Evolutionary conservation across 35 echinoderm and acorn worm species (phyloP), one percentile per base, ranked within the genome.

Genomic region (Strongylocentrotus purpuratus): DNA sequence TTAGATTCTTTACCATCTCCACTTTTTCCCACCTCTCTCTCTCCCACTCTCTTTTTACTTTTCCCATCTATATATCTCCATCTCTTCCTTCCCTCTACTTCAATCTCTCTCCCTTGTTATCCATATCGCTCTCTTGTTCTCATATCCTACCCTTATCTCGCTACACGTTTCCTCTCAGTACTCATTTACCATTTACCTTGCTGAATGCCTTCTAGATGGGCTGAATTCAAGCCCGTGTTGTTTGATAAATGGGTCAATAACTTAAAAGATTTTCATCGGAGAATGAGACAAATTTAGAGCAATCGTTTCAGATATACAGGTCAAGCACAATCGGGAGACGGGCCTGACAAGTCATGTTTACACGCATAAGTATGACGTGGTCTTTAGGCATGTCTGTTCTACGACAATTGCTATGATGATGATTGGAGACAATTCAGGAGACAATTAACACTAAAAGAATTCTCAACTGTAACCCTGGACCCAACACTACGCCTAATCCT

Each of bases 221-320:
- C 65, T 78, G 65, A 78, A 78, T 78, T 78, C 65, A 18, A 78
- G 65, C 20, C 65, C 28, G 65, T 78, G 65, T 78, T 31, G 65
- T 78, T 78, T 78, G 25, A 78, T 78, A 78, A 78, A 78, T 78
- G 65, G 65, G 65, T 78, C 65, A 78, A 78, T 78, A 78, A 78
- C 65, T 78, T 78, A 78, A 78, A 78, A 78, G 65, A 78, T 78
- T 78, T 78, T 25, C 65, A 78, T 78, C 65, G 22, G 65, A 22
- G 65, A 78, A 7, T 4, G 22, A 78, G 65, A 22, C 65, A 28
- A 78, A 78, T 28, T 78, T 78, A 78, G 65, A 78, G 65, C 65
- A 18, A 78, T 78, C 20, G 65, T 78, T 78, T 78, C 22, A 78
- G 65, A 78, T 78, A 78, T 78, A 78, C 65, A 78, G 65, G 65